Evolutionary conservation across 2,113 vertebrate species (phyloP).

Genomic region (Tupaia chinensis): DNA sequence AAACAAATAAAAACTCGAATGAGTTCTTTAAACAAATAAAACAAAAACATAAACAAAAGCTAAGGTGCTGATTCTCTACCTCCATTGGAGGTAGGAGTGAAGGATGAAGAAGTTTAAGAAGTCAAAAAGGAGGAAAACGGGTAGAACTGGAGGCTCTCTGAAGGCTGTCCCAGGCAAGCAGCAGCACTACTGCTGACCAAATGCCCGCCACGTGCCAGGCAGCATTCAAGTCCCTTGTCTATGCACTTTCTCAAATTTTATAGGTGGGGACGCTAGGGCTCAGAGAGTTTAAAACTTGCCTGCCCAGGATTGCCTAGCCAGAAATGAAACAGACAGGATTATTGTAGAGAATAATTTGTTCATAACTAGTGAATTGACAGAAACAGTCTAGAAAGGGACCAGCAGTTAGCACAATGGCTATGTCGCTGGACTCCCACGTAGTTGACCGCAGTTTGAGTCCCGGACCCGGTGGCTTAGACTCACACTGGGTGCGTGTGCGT

Average conservation of each 20-base stretch:
- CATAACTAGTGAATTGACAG: neutral
- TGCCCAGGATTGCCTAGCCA: neutral
- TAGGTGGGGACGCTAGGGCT: neutral
- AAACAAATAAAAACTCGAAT: too few species aligned
- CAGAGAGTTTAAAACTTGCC: neutral
- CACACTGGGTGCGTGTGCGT: too few species aligned
- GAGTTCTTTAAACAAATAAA: too few species aligned
- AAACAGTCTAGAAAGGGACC: too few species aligned
- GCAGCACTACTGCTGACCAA: neutral
- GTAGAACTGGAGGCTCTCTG: neutral
- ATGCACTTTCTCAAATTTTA: neutral
- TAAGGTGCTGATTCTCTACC: neutral
- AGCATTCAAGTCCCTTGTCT: accelerated
- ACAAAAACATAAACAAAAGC: too few species aligned
- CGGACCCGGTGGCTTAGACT: too few species aligned
- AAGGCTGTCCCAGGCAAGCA: neutral
- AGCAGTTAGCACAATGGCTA: too few species aligned
- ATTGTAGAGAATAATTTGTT: neutral
- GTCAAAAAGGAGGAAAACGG: neutral
- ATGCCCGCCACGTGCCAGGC: neutral
- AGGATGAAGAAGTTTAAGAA: neutral
- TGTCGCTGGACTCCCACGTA: too few species aligned
- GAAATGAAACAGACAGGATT: neutral
- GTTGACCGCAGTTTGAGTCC: too few species aligned
- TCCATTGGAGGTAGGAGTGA: neutral